Percentiles rank a stretch among this genome's conserved stretches.
phyloP scores from a whole-genome alignment of 2,888 invertebrate genomes.

The Drosophila austrosaltans region DNA sequence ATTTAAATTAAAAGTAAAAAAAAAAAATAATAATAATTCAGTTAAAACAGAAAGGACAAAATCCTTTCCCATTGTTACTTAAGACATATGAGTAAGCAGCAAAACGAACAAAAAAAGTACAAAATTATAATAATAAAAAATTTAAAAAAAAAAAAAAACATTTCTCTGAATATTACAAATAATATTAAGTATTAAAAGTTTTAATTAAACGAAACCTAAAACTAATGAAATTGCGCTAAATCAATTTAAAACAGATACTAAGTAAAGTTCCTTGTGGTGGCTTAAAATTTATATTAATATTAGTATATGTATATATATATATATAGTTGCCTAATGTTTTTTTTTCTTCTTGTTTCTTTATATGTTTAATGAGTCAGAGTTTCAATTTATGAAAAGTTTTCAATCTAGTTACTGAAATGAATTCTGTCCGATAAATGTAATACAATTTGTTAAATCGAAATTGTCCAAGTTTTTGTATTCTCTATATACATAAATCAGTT shows the following conservation, averaged over 20 bases:
- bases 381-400: constrained; percentile 1
- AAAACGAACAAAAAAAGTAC: neutral
- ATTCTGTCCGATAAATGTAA: too few species aligned
- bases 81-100: constrained; percentile 54
- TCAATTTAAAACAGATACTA: constrained; percentile 46
- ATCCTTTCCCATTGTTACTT: constrained; percentile 29
- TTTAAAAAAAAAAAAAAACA: constrained; percentile 14
- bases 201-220: neutral
- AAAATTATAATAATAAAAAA: constrained; percentile 7
- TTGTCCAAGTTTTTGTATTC: too few species aligned
- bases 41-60: neutral
- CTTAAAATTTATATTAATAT: constrained; percentile 35
- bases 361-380: constrained; percentile 3
- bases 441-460: too few species aligned
- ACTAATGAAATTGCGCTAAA: constrained; percentile 64
- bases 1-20: constrained; percentile 11
- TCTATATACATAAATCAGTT: too few species aligned
- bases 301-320: constrained; percentile 10
- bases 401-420: neutral
- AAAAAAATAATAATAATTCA: neutral
- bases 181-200: neutral
- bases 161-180: neutral
- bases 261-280: constrained; percentile 24
- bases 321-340: constrained; percentile 9
- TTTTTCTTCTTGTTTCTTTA: neutral